Base-by-base conservation (phyloP, 2,113 vertebrate species). In the Leptobrachium leishanense region DNA sequence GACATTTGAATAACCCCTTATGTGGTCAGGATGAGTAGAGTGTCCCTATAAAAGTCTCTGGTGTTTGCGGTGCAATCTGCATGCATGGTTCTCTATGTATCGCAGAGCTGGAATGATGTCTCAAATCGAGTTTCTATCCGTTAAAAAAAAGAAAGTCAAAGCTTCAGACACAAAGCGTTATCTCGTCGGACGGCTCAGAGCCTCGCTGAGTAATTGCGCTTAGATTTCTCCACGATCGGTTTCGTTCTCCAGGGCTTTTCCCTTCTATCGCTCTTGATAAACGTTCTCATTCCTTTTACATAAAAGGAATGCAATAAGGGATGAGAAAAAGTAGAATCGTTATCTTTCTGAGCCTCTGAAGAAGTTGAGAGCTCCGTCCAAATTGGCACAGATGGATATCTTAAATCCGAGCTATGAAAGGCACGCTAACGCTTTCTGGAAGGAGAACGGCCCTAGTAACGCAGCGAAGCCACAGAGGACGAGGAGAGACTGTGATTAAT, bases 291-390 rank as follows among this genome's bases (percentile, higher is more conserved):
- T 80, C 77, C 71, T 80, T 73, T 73, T 65, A 57, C 63, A 70
- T 70, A 70, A 70, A 70, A 55, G 77, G 70, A 68, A 77, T 69
- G 75, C 9, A 59, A 59, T 59, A 1, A 15, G 55, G 41, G 20
- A 15, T 13, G 43, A 74, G 46, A 43, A 41, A 63, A 57, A 74
- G 46, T 72, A 42, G 77, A 74, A 55, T 59, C 44, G 71, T 74
- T 80, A 68, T 73, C 77, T 68, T 10, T n/a, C 55, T 57, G 59
- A 59, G 77, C 70, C 77, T 73, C 77, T 68, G 77, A 74, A 80
- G 70, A 73, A 80, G 77, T 59, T 59, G n/a, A 12, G 70, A 74
- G 40, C 20, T 55, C 67, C 39, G 40, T 67, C 64, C 53, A 74
- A 74, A 74, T 20, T 15, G 62, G 44, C 68, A 67, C 46, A 67